phyloP scores from a whole-genome alignment of 2,888 invertebrate genomes.

The Conus canariensis region DNA sequence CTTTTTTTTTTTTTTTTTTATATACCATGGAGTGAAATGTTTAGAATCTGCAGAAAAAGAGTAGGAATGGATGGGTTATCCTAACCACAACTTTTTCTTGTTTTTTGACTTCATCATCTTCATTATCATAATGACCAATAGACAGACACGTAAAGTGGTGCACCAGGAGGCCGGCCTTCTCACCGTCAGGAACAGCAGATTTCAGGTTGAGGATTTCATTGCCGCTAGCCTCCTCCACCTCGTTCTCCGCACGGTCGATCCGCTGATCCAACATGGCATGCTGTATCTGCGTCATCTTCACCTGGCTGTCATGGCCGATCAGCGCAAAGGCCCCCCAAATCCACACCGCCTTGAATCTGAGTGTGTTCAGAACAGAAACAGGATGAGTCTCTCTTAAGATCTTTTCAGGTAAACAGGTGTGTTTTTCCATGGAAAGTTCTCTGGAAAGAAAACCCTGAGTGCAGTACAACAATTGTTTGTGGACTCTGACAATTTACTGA shows the following conservation, averaged over 20 bases:
- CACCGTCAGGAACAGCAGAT: constrained; percentile 63
- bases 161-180: neutral
- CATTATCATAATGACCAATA: too few species aligned
- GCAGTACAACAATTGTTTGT: too few species aligned
- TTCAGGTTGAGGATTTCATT: constrained; percentile 69
- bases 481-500: too few species aligned
- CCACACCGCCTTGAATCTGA: constrained; percentile 61
- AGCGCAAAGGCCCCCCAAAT: constrained; percentile 70
- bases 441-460: too few species aligned
- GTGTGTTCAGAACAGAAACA: neutral
- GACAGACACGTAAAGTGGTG: too few species aligned
- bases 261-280: constrained; percentile 74
- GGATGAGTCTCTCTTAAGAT: too few species aligned
- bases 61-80: too few species aligned
- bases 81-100: too few species aligned
- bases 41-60: too few species aligned
- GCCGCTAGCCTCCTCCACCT: constrained; percentile 59
- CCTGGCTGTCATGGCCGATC: constrained; percentile 71
- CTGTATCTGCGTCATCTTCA: constrained; percentile 66
- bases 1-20: too few species aligned
- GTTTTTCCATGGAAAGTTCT: neutral
- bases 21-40: too few species aligned
- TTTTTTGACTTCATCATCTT: too few species aligned
- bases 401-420: neutral
- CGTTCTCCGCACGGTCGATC: constrained; percentile 68